These are phyloP conservation scores for Phrynocephalus forsythii DNA, from an alignment of 2,797 vertebrate species.

Conservation along the genomic window DNA sequence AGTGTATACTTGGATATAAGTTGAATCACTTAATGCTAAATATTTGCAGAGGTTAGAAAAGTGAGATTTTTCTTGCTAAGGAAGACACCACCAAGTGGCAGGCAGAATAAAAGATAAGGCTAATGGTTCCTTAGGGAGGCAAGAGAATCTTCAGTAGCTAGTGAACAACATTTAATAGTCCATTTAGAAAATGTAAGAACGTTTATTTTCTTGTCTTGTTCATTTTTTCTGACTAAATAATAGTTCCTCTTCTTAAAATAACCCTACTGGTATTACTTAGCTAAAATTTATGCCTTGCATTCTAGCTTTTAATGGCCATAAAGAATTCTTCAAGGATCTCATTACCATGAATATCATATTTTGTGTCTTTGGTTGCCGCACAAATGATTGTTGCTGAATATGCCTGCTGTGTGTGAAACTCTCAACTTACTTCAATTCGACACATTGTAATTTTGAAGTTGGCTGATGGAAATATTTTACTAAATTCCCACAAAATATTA, in stretches of 20 bases:
- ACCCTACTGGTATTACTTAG: slow-evolving; percentile 16
- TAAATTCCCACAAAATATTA: slow-evolving; percentile 34
- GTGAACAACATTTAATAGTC: slow-evolving; percentile 21
- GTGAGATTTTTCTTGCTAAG: not conserved
- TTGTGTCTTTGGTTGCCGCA: slow-evolving; percentile 43
- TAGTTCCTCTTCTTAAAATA: slow-evolving; percentile 42
- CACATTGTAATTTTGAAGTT: slow-evolving; percentile 56
- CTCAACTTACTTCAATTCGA: slow-evolving; percentile 49
- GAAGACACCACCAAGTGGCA: not conserved
- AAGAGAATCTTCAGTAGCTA: slow-evolving; percentile 18
- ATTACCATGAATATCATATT: slow-evolving; percentile 48
- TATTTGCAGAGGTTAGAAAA: not conserved
- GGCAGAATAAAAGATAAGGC: rapidly evolving
- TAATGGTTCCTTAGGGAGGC: not conserved
- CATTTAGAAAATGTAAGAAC: slow-evolving; percentile 28
- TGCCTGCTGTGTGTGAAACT: slow-evolving; percentile 23
- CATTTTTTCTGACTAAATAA: slow-evolving; percentile 12
- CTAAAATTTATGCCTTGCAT: slow-evolving; percentile 30
- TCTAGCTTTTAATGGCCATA: slow-evolving; percentile 49
- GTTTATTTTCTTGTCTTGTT: slow-evolving; percentile 32
- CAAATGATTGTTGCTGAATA: slow-evolving; percentile 54
- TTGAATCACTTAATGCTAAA: not conserved
- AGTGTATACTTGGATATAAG: not conserved
- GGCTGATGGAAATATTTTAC: slow-evolving; percentile 49
- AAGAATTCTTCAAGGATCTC: slow-evolving; percentile 48